These are phyloP conservation scores for Dendropsophus ebraccatus DNA, from an alignment of 2,113 vertebrate species.

Conservation along the genomic window DNA sequence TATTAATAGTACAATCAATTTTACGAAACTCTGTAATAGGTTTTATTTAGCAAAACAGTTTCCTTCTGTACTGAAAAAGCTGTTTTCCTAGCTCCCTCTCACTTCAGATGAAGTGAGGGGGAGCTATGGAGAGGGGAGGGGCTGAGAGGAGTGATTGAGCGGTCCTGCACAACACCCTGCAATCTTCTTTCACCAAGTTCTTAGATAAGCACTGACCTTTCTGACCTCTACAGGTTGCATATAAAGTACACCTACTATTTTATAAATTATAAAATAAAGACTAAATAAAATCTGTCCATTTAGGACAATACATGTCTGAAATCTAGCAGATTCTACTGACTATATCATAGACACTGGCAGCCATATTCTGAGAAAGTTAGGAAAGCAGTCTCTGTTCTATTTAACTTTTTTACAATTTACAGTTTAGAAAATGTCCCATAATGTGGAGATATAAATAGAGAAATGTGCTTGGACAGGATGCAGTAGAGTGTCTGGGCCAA, in stretches of 20 bases:
- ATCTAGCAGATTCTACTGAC: not conserved
- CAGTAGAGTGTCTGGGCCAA: not conserved
- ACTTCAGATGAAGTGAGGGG: too few relatives aligned
- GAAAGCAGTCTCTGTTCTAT: not conserved
- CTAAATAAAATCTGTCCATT: not conserved
- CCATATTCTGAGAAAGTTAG: not conserved
- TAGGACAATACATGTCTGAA: not conserved
- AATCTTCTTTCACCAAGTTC: too few relatives aligned
- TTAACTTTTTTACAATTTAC: not conserved
- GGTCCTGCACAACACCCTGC: too few relatives aligned
- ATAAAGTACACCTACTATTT: not conserved
- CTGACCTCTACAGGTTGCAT: not conserved
- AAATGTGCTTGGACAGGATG: slow-evolving; percentile 11
- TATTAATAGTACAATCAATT: too few relatives aligned
- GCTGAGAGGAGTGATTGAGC: too few relatives aligned
- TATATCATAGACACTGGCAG: not conserved
- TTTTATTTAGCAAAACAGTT: too few relatives aligned
- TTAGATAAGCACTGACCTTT: too few relatives aligned
- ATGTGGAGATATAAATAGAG: slow-evolving; percentile 8
- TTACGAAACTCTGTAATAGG: too few relatives aligned
- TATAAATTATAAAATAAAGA: not conserved
- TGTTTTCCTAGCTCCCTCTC: too few relatives aligned
- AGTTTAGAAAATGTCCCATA: slow-evolving; percentile 1
- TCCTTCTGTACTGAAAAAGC: too few relatives aligned
- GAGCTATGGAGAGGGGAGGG: too few relatives aligned